Evolutionary conservation across 2,888 invertebrate species (phyloP), one percentile per base, ranked within the genome.

Genomic region (Pheosia tremula): DNA sequence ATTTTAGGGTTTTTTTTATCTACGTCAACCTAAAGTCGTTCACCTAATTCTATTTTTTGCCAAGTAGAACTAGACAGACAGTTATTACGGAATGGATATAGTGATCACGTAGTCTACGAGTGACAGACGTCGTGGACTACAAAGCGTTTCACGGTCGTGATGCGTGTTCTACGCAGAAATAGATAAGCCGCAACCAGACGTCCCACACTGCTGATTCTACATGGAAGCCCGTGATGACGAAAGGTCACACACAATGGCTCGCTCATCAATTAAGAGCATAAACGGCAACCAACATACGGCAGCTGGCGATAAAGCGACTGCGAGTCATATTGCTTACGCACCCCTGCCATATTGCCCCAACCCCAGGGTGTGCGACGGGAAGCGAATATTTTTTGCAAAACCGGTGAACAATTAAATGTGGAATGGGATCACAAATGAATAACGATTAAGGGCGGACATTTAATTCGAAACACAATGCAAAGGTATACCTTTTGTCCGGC

Each of bases 401-500:
- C 70, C 61, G 38, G 60, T 55, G 49, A 74, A 81, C 75, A 79
- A 81, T 82, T 79, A 78, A 80, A 83, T 75, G 73, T 82, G 79
- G 78, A 69, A 81, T 81, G 83, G 80, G 84, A 77, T 67, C 72
- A 78, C 72, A 78, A 84, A 83, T 80, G 81, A 80, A 82, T 82
- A 81, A 77, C 69, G 71, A 80, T 80, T 79, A 72, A 69, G 82
- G 84, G 86, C 85, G 84, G 84, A 84, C 79, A 83, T 84, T 82
- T 81, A 81, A 78, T 74, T 75, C 70, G 62, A 72, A 78, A 73
- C 61, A 78, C 72, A 78, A 77, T 78, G 68, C 8, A 71, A 77
- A 72, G 68, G 68, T 74, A 74, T 91, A 92, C 92, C 92, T 93
- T 91, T 89, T 83, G 85, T 85, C 85, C 89, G 86, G 87, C 82